phyloP scores from a whole-genome alignment of 1,140 invertebrate genomes.

The Drosophila eugracilis region DNA sequence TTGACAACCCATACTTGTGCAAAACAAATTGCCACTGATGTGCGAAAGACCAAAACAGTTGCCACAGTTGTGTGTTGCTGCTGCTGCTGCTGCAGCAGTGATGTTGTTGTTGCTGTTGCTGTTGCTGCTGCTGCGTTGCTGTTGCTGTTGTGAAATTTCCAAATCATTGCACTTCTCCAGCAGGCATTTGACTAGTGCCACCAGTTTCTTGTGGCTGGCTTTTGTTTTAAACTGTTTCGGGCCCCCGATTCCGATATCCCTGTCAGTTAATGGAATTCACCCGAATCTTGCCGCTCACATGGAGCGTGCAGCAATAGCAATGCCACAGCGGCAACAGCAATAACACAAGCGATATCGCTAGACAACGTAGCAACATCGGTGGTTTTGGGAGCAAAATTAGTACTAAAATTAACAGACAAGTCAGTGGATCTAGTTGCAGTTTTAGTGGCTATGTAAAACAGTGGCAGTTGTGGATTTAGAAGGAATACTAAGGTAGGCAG shows the following conservation, averaged over 20 bases:
- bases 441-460: neutral
- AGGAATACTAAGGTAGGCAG: no score
- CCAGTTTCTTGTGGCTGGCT: constrained; percentile 46
- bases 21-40: constrained; percentile 85
- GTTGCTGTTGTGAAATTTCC: constrained; percentile 81
- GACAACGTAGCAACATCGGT: neutral
- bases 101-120: constrained; percentile 13
- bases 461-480: neutral
- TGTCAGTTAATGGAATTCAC: constrained; percentile 67
- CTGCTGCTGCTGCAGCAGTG: constrained; percentile 20
- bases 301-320: constrained; percentile 30
- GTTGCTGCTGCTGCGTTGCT: constrained; percentile 25
- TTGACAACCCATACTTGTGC: constrained; percentile 85
- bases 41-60: constrained; percentile 83
- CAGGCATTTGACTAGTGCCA: constrained; percentile 49
- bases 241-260: constrained; percentile 47
- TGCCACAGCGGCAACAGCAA: neutral
- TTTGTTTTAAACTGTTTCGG: constrained; percentile 40
- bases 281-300: constrained; percentile 25
- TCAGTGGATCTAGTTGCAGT: neutral
- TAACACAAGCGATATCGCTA: neutral
- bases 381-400: neutral
- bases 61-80: constrained; percentile 51
- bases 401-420: constrained; percentile 1
- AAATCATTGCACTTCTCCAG: constrained; percentile 80